phyloP scores from a whole-genome alignment of 2,797 vertebrate genomes.

The Mormyrus hasselquistii region DNA sequence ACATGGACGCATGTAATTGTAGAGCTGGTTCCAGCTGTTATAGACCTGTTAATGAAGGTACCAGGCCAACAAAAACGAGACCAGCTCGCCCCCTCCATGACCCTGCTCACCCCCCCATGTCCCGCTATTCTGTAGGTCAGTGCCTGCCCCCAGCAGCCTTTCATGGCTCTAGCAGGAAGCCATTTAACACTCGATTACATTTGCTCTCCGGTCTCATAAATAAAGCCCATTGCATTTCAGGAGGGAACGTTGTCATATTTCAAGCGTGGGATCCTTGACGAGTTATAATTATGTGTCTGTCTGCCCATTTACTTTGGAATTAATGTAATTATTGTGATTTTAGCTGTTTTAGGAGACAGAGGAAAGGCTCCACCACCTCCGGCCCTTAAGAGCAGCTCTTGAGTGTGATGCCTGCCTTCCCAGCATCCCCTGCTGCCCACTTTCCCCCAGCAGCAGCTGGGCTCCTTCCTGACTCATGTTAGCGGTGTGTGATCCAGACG shows the following conservation, averaged over 20 bases:
- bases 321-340: constrained; percentile 11
- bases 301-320: neutral
- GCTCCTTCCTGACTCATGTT: neutral
- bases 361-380: neutral
- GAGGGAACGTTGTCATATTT: neutral
- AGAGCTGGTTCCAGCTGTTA: neutral
- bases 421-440: neutral
- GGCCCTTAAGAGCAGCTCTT: neutral
- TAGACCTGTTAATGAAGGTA: neutral
- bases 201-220: neutral
- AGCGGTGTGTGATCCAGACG: neutral
- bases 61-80: neutral
- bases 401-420: neutral
- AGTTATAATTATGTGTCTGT: neutral
- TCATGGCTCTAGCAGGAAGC: neutral
- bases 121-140: neutral
- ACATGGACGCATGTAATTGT: neutral
- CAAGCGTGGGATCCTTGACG: neutral
- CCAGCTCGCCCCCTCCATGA: neutral
- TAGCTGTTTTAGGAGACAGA: constrained; percentile 1
- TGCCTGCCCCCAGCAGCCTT: neutral
- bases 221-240: neutral
- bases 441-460: neutral
- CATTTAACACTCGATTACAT: neutral
- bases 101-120: neutral